Base-by-base conservation (phyloP, 2,797 vertebrate species). In the Microctenopoma lineatum region DNA sequence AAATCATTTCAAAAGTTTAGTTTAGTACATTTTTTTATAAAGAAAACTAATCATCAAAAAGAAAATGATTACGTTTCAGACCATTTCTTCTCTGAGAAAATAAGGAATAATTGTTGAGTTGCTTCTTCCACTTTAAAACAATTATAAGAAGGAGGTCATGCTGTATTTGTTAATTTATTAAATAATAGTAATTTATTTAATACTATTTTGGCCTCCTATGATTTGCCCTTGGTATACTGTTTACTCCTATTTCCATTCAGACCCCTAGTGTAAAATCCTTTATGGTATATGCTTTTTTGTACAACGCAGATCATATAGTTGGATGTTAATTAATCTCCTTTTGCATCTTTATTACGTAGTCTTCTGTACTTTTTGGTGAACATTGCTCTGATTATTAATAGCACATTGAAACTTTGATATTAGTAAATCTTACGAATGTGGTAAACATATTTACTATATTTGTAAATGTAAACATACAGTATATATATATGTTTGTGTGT, bases 381-480 rank as follows among this genome's bases (percentile, higher is more conserved):
- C 27, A 70, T 81, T 62, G 60, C 62, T 47, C 42, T 70, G 45
- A 77, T 63, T 84, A 72, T 73, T 77, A 27, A 71, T 67, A 51
- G 73, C 82, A 82, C 79, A 89, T 82, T 83, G 70, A 80, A 80
- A 70, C 50, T 73, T 79, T 85, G 66, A 72, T 72, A 77, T 79
- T 73, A 41, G 52, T 85, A 71, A 73, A 81, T 75, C 71, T 66
- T 67, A 47, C 9, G 11, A 47, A 25, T 25, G 9, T 47, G 45
- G 18, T 47, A 47, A 47, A 4, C 6, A 69, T 75, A 75, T 77
- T 70, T 84, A 72, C 46, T 59, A 66, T 71, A 66, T 73, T 81
- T 26, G 26, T 70, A 68, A 75, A 75, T 59, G 67, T 80, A 44
- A 18, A 83, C 88, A 77, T 83, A 82, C 66, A 21, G 42, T 44